Percentiles rank a stretch among this genome's conserved stretches.
phyloP scores from a whole-genome alignment of 2,797 vertebrate genomes.

The Crocidura indochinensis region DNA sequence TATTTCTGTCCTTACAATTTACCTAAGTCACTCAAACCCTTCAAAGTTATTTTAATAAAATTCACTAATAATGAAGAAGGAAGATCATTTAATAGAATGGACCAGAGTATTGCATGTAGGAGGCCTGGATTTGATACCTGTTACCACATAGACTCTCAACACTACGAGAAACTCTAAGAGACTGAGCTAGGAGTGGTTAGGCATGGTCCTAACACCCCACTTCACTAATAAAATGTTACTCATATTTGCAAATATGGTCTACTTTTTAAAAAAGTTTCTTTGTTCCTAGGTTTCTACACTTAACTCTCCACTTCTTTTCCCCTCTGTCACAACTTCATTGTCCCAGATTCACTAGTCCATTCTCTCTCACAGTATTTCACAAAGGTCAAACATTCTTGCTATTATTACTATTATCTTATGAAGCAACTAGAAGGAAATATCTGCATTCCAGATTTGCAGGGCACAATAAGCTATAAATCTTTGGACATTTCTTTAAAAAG shows the following conservation, averaged over 20 bases:
- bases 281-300: constrained; percentile 21
- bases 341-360: neutral
- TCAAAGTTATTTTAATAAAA: constrained; percentile 4
- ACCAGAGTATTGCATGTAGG: no score
- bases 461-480: constrained; percentile 38
- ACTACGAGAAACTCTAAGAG: no score
- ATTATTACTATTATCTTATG: neutral
- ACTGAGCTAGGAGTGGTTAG: no score
- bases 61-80: no score
- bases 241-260: neutral
- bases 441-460: neutral
- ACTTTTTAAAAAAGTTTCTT: constrained; percentile 9
- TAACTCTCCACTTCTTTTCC: constrained; percentile 23
- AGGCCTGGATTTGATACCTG: no score
- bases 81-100: no score
- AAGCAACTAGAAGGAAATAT: constrained; percentile 13
- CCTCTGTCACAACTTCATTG: neutral
- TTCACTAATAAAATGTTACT: constrained; percentile 11
- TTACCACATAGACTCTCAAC: no score
- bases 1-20: no score
- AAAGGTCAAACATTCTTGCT: neutral
- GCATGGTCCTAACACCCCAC: no score
- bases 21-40: neutral
- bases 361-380: neutral
- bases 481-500: constrained; percentile 21